Conservation (phyloP, 2,888 invertebrate genomes). For the Acheta domesticus region DNA sequence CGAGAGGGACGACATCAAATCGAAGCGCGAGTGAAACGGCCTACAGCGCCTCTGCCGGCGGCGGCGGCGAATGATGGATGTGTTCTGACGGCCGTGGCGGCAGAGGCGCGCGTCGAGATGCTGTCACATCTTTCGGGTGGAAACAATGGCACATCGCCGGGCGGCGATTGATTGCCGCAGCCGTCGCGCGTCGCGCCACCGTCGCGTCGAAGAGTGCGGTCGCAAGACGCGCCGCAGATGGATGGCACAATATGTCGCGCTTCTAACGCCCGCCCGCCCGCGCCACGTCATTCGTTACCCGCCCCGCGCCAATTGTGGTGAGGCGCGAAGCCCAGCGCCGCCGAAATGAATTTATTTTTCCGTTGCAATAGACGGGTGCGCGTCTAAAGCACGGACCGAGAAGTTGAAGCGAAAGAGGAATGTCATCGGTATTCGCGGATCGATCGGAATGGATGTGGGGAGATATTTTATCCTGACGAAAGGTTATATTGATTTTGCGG, state of each 20-base stretch:
- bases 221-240: not conserved
- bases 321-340: not conserved
- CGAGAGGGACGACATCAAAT: too few species aligned
- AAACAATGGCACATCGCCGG: not conserved
- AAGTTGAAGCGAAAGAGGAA: too few species aligned
- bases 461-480: too few species aligned
- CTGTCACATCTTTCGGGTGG: not conserved
- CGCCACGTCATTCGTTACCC: not conserved
- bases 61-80: not conserved
- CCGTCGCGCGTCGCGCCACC: not conserved
- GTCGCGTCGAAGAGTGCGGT: not conserved
- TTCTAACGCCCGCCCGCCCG: not conserved
- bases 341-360: not conserved
- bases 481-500: too few species aligned
- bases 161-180: not conserved
- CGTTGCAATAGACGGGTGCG: not conserved
- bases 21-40: too few species aligned
- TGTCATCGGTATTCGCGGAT: too few species aligned
- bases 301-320: not conserved
- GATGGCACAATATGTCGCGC: not conserved
- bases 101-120: too few species aligned
- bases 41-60: too few species aligned
- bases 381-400: not conserved
- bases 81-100: not conserved
- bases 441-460: too few species aligned